Conservation (phyloP, 2,888 invertebrate genomes). For the Caenorhabditis sinica region DNA sequence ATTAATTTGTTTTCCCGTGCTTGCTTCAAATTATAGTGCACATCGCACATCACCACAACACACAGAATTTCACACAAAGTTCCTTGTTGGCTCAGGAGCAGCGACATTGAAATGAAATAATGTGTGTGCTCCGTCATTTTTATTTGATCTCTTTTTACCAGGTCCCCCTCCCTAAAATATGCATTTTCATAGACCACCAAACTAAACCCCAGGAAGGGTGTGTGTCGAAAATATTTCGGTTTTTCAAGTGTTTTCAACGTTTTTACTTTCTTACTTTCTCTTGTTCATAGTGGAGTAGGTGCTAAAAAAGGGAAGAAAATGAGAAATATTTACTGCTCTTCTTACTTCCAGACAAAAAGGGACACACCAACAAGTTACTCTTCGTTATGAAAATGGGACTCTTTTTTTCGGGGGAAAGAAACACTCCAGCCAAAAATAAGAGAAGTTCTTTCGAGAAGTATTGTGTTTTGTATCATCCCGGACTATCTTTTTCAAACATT, state of each 20-base stretch:
- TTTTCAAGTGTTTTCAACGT: slow-evolving; percentile 40
- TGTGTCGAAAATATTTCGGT: slow-evolving; percentile 30
- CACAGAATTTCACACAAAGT: not conserved
- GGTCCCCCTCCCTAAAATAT: not conserved
- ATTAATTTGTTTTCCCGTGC: not conserved
- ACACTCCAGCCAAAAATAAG: not conserved
- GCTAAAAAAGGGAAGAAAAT: slow-evolving; percentile 37
- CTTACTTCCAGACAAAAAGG: slow-evolving; percentile 15
- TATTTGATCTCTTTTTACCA: too few species aligned
- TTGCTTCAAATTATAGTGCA: slow-evolving; percentile 5
- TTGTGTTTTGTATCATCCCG: slow-evolving; percentile 5
- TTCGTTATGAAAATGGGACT: slow-evolving; percentile 30
- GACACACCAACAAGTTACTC: slow-evolving; percentile 23
- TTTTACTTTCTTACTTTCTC: slow-evolving; percentile 4
- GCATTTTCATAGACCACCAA: slow-evolving; percentile 9
- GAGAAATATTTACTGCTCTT: slow-evolving; percentile 30
- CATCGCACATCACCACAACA: not conserved
- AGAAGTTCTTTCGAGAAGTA: not conserved
- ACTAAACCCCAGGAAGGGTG: not conserved
- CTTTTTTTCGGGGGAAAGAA: slow-evolving; percentile 23
- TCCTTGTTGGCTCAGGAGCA: not conserved
- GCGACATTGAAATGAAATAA: slow-evolving; percentile 7
- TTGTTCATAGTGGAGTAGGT: slow-evolving; percentile 25
- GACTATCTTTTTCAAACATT: not conserved
- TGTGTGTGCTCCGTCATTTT: slow-evolving; percentile 4